Evolutionary conservation across 2,797 vertebrate genomes (phyloP), one percentile per base, ranked within the genome.

Genomic region (Megaceryle alcyon): DNA sequence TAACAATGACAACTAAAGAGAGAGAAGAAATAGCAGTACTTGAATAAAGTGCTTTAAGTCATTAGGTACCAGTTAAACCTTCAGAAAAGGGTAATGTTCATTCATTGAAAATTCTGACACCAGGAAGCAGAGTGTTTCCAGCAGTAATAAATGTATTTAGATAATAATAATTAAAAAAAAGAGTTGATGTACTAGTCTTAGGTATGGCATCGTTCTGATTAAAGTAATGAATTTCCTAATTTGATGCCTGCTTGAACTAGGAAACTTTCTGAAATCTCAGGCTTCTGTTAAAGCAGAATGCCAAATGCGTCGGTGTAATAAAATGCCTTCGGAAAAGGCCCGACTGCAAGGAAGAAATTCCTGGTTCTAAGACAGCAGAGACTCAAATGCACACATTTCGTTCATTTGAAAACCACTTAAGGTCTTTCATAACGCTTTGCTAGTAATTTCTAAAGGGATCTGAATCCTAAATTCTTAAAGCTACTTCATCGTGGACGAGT

Each of bases 141-240:
- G 13, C 33, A 46, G 22, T 43, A 64, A 56, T 48, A 22, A 63
- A 3, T 56, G 2, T 19, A 7, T 65, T 85, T 41, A 26, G 16
- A 46, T 41, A 46, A 21, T 15, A 51, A 49, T 12, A 13, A 82
- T 31, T 25, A 9, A 26, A 14, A 13, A 77, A 17, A 23, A 7
- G 46, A 65, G 12, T 29, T 46, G 33, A 18, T 84, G 5, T 76
- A 3, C 12, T 2, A 7, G 17, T 64, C 21, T 82, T 26, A 72
- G n/a, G 4, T 33, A 14, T 1, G 7, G 14, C 39, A 43, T 69
- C 0, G 0, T 80, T 84, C 56, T 82, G 69, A 9, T 41, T 26
- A n/a, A 44, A 35, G 39, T 28, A 1, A 1, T 19, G 59, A 60
- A 10, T 78, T 88, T 68, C 33, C 28, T 22, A 31, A 29, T 49